A percentile compares a stretch with the other conserved stretches of the same genome.
Conservation (phyloP, 2,888 invertebrate genomes). For the Coleophora flavipennella region DNA sequence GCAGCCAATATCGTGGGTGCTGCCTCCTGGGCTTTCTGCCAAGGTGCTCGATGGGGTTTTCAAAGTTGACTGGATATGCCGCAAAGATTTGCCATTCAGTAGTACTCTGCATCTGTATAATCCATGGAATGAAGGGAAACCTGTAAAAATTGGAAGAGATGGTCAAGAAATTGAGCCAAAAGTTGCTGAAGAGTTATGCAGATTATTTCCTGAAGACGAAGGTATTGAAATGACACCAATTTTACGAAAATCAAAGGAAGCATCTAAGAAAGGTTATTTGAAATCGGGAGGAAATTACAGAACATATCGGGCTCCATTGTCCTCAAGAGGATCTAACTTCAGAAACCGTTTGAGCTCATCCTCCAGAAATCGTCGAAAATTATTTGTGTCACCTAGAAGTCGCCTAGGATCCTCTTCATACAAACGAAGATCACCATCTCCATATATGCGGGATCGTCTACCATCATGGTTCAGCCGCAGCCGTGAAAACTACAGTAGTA, state of each 20-base stretch:
- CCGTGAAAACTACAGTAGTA: slow-evolving; percentile 50
- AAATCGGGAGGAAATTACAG: slow-evolving; percentile 68
- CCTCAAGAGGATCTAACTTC: slow-evolving; percentile 55
- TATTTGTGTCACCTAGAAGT: slow-evolving; percentile 77
- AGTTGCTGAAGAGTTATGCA: slow-evolving; percentile 94
- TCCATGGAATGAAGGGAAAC: slow-evolving; percentile 98
- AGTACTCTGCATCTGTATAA: slow-evolving; percentile 95
- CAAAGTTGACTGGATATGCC: slow-evolving; percentile 97
- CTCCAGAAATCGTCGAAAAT: slow-evolving; percentile 72
- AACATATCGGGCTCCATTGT: slow-evolving; percentile 60
- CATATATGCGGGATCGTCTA: slow-evolving; percentile 72
- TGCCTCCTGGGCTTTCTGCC: slow-evolving; percentile 93
- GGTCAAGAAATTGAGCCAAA: slow-evolving; percentile 98
- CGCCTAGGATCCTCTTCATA: slow-evolving; percentile 68
- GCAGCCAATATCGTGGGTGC: slow-evolving; percentile 91
- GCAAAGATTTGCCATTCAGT: slow-evolving; percentile 93
- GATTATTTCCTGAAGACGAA: slow-evolving; percentile 94
- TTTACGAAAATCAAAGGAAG: slow-evolving; percentile 87
- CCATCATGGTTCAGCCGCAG: slow-evolving; percentile 76
- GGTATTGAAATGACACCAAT: slow-evolving; percentile 92
- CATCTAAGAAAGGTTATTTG: slow-evolving; percentile 76
- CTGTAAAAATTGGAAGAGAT: slow-evolving; percentile 99
- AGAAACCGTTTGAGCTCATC: slow-evolving; percentile 66
- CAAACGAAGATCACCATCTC: slow-evolving; percentile 73
- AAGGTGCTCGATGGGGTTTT: slow-evolving; percentile 96